A percentile compares a stretch with the other conserved stretches of the same genome.
phyloP scores from a whole-genome alignment of 2,888 invertebrate species.

The Blastobasis lacticolella region DNA sequence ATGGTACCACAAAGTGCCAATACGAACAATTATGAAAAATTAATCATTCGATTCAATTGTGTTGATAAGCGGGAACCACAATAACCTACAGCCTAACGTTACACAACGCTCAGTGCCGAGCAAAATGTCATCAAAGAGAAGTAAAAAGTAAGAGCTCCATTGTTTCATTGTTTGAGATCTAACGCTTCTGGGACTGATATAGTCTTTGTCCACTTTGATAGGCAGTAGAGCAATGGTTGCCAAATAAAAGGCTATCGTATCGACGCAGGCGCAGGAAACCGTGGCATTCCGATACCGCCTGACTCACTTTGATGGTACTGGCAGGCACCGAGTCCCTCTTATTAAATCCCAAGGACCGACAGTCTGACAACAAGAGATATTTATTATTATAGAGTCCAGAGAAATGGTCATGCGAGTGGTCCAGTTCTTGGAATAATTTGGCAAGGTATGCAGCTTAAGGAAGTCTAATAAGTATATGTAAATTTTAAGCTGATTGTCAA shows the following conservation, averaged over 20 bases:
- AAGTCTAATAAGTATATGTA: not conserved
- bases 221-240: conserved; percentile 6
- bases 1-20: no score
- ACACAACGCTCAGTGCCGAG: no score
- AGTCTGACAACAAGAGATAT: not conserved
- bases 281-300: conserved; percentile 44
- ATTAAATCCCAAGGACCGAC: not conserved
- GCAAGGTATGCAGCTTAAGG: not conserved
- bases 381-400: not conserved
- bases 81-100: no score
- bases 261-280: conserved; percentile 38
- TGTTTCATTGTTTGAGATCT: no score
- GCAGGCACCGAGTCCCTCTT: not conserved
- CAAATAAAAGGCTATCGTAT: conserved; percentile 23
- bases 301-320: conserved; percentile 23
- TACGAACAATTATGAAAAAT: no score
- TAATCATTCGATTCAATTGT: no score
- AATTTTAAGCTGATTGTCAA: not conserved
- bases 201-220: no score
- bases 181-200: no score
- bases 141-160: no score
- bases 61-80: no score
- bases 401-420: no score
- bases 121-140: no score
- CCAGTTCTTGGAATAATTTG: not conserved